Percentiles rank a stretch among this genome's conserved stretches.
Conservation (phyloP, 2,888 invertebrate species). For the Drosophila picticornis region DNA sequence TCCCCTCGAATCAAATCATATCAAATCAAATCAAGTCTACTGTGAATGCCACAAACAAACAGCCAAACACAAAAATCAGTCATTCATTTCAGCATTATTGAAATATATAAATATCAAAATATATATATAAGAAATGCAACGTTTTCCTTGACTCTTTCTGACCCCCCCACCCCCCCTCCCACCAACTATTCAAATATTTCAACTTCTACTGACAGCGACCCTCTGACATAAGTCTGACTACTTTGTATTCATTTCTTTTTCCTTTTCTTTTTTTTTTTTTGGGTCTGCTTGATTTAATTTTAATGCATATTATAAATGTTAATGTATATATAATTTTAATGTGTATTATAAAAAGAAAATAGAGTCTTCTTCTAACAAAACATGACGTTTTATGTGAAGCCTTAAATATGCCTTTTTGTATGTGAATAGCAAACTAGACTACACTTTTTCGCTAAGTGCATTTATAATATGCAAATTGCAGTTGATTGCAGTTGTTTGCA, state of each 20-base stretch:
- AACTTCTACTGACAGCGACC: not conserved
- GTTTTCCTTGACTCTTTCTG: not conserved
- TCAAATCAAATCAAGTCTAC: constrained; percentile 33
- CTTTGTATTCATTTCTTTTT: not conserved
- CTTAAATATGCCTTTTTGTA: not conserved
- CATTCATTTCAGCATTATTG: constrained; percentile 32
- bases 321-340: not conserved
- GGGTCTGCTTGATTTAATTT: not conserved
- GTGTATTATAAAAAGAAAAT: too few relatives aligned
- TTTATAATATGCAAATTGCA: not conserved
- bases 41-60: constrained; percentile 17
- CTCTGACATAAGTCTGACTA: too few relatives aligned
- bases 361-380: not conserved
- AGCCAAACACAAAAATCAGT: constrained; percentile 23
- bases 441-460: constrained; percentile 2
- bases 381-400: not conserved
- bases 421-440: not conserved
- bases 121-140: constrained; percentile 46
- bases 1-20: not conserved
- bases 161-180: too few relatives aligned
- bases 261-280: not conserved
- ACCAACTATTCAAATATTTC: not conserved
- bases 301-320: not conserved
- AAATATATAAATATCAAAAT: too few relatives aligned
- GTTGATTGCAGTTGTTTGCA: not conserved